Base-by-base conservation (phyloP, 2,113 vertebrate species). In the Hemiprocne comata region DNA sequence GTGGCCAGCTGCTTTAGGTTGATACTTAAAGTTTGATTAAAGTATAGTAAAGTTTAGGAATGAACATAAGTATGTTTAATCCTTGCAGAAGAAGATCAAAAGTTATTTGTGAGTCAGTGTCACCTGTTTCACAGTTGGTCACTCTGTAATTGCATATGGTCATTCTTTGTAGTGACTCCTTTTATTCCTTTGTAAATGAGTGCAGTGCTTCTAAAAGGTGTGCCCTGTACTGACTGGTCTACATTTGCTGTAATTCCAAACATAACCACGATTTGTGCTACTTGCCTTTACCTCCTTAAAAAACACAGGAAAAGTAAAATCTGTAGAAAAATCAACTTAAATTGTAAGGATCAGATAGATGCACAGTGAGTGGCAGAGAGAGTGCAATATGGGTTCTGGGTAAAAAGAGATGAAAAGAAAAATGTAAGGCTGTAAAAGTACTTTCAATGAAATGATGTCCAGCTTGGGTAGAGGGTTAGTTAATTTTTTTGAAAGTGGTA, bases 141-240 rank as follows among this genome's bases (percentile, higher is more conserved):
- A 1, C 40, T 21, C 29, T 57, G 7, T 70, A 51, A n/a, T 64
- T 67, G 10, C 31, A 11, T 64, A 13, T n/a, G 16, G 38, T 61
- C 28, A 23, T 76, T 20, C 7, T 91, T 50, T 69, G 14, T n/a
- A 64, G 13, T 0, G 0, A 31, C 58, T n/a, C 87, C 58, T 90
- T 62, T 48, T 55, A 34, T 67, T 85, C 42, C 28, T 86, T 66
- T 91, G 34, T 44, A 57, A 5, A 21, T 53, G 42, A 75, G 12
- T 33, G 44, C 12, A 70, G 40, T 64, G 44, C 38, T 60, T 75
- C 33, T 51, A 51, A 33, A 6, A 33, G 46, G 13, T 3, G 7
- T 0, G 0, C 4, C 10, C 34, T 76, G 10, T 75, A 46, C n/a
- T 13, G 21, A 0, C 50, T 44, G 3, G 17, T 67, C 28, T 46